phyloP scores from a whole-genome alignment of 2,888 invertebrate species.

The Pachycephus smyrnensis region DNA sequence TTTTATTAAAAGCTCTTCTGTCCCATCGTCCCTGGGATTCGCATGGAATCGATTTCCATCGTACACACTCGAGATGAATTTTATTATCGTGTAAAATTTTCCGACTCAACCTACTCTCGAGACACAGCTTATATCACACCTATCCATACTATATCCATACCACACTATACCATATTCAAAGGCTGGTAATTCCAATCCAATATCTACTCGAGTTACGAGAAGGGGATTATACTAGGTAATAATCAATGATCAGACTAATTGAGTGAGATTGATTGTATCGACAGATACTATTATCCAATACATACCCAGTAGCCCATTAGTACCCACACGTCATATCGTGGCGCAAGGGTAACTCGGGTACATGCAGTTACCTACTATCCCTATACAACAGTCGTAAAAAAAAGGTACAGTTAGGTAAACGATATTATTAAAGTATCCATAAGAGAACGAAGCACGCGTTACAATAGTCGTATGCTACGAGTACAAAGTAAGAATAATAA shows the following conservation, averaged over 20 bases:
- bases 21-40: conserved; percentile 14
- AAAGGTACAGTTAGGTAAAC: background rate
- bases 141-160: background rate
- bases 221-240: conserved; percentile 50
- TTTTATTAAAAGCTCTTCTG: conserved; percentile 55
- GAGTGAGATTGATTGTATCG: conserved; percentile 66
- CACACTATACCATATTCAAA: background rate
- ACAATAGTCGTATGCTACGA: background rate
- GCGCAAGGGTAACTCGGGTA: background rate
- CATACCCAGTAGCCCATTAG: conserved; percentile 12
- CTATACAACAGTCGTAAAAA: background rate
- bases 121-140: background rate
- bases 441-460: background rate
- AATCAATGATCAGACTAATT: conserved; percentile 67
- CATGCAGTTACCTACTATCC: background rate
- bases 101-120: background rate
- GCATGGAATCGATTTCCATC: background rate
- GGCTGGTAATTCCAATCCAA: background rate
- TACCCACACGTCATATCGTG: background rate
- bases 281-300: conserved; percentile 35
- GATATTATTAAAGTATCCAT: background rate
- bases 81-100: background rate
- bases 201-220: conserved; percentile 6
- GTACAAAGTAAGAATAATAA: background rate
- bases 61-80: background rate